Conservation (phyloP, 2,113 vertebrate species). For the Telmatochromis bifrenatus region DNA sequence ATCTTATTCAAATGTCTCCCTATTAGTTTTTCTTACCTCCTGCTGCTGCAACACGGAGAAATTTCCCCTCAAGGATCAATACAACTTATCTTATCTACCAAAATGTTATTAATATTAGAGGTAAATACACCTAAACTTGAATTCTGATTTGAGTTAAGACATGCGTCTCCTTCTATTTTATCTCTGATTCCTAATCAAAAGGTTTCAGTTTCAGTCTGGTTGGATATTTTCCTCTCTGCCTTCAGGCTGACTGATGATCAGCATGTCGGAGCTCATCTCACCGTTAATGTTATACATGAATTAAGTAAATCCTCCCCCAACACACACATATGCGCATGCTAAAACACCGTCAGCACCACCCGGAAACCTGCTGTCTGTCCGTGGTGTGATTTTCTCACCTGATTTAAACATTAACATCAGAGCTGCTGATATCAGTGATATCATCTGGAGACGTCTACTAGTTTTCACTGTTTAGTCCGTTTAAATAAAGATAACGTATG, state of each 20-base stretch:
- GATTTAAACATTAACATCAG: background rate
- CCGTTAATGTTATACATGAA: background rate
- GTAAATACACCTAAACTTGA: background rate
- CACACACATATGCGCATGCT: background rate
- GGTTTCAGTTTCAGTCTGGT: background rate
- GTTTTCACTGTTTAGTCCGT: background rate
- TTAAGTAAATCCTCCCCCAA: background rate
- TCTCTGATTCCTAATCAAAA: background rate
- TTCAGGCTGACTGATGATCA: background rate
- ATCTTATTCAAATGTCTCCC: background rate
- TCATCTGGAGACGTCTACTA: background rate
- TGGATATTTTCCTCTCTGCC: background rate
- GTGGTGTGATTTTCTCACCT: conserved; percentile 21
- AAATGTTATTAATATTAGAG: background rate
- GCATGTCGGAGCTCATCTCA: background rate
- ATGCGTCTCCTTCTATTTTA: background rate
- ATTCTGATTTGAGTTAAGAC: background rate
- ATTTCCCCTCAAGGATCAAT: background rate
- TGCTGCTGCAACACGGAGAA: background rate
- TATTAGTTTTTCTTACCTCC: background rate
- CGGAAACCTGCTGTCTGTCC: background rate
- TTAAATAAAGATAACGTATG: background rate
- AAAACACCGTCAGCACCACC: background rate
- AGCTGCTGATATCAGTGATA: background rate
- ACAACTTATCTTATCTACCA: background rate